phyloP scores from a whole-genome alignment of 2,888 invertebrate species.

The Thera britannica region DNA sequence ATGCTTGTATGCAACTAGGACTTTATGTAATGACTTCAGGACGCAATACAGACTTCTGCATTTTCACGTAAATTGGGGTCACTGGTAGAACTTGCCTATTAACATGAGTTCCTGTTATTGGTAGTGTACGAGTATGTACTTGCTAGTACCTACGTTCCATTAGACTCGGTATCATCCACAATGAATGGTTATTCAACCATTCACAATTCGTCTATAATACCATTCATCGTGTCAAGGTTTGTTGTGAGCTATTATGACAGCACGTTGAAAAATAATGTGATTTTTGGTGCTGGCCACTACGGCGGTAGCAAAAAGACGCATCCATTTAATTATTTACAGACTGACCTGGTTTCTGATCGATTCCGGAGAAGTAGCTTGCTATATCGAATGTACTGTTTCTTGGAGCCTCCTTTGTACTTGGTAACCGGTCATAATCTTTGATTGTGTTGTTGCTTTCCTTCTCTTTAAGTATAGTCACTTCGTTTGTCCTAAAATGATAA shows the following conservation, averaged over 20 bases:
- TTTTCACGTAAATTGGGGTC: background rate
- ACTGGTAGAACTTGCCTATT: background rate
- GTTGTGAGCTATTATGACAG: conserved; percentile 30
- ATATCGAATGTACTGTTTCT: conserved; percentile 66
- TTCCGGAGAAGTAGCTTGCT: conserved; percentile 70
- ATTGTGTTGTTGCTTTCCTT: conserved; percentile 66
- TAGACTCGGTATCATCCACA: conserved; percentile 21
- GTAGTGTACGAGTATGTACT: background rate
- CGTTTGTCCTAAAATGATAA: conserved; percentile 68
- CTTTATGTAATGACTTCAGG: background rate
- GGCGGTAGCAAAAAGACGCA: background rate
- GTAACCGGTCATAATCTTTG: conserved; percentile 62
- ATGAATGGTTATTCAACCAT: conserved; percentile 31
- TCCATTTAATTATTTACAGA: background rate
- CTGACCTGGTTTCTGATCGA: conserved; percentile 63
- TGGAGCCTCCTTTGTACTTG: conserved; percentile 40
- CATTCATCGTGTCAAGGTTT: conserved; percentile 35
- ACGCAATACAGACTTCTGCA: background rate
- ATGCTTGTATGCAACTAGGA: background rate
- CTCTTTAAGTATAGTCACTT: conserved; percentile 76
- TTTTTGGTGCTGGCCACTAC: no score
- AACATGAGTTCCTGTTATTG: conserved; percentile 8
- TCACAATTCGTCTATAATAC: conserved; percentile 30
- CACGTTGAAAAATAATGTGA: background rate
- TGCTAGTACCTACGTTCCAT: conserved; percentile 13